A percentile compares a stretch with the other conserved stretches of the same genome.
Evolutionary conservation across 1,140 invertebrate genomes (phyloP).

Genomic region (Forficula auricularia): DNA sequence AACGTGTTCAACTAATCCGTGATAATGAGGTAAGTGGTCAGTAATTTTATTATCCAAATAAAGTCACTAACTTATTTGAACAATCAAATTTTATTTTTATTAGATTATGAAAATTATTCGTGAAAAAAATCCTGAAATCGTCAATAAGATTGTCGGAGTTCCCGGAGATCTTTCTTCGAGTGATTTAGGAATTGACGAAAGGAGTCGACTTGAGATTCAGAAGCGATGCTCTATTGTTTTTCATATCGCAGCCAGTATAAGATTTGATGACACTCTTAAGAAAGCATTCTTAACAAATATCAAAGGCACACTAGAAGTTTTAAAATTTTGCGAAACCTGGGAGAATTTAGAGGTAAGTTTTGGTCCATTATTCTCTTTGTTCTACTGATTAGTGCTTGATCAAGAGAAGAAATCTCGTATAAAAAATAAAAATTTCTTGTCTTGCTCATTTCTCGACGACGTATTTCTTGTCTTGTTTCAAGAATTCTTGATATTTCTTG

Average conservation of each 20-base stretch:
- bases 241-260: conserved; percentile 41
- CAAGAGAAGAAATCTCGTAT: not conserved
- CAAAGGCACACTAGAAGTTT: conserved; percentile 20
- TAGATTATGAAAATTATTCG: conserved; percentile 31
- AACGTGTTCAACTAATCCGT: too few relatives aligned
- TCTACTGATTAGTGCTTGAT: not conserved
- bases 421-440: not conserved
- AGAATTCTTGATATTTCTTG: too few relatives aligned
- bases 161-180: conserved; percentile 41
- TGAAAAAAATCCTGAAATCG: conserved; percentile 17
- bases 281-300: conserved; percentile 20
- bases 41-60: too few relatives aligned
- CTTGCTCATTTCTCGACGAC: too few relatives aligned
- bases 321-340: conserved; percentile 20
- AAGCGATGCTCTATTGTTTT: conserved; percentile 37
- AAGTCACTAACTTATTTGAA: not conserved
- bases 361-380: too few relatives aligned
- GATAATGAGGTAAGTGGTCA: too few relatives aligned
- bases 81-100: conserved; percentile 3
- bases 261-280: conserved; percentile 16
- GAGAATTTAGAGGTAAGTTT: conserved; percentile 16
- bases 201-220: conserved; percentile 26
- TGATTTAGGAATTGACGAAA: conserved; percentile 28
- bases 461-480: too few relatives aligned
- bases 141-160: conserved; percentile 31